phyloP scores from a whole-genome alignment of 2,113 vertebrate genomes.

The Harpagus bidentatus region DNA sequence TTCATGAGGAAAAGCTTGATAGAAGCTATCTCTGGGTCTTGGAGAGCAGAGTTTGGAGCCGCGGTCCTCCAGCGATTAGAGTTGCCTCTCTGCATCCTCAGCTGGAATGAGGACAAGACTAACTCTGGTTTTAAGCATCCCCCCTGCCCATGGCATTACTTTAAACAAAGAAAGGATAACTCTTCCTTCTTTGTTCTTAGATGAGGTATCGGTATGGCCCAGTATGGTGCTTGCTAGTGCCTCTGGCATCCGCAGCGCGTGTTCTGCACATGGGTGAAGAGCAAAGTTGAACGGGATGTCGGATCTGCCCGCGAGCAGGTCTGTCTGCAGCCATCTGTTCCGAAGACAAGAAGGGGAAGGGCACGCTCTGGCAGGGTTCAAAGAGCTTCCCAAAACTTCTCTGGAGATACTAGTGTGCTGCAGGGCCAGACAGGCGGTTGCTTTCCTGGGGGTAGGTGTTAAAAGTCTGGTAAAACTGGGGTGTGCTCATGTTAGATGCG shows the following conservation, averaged over 20 bases:
- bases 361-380: background rate
- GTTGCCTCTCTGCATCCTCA: background rate
- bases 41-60: background rate
- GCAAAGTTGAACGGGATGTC: rapidly evolving
- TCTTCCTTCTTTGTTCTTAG: background rate
- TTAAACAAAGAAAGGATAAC: background rate
- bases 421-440: background rate
- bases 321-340: background rate
- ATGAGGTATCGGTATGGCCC: too few species aligned
- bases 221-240: rapidly evolving
- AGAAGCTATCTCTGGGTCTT: background rate
- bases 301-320: background rate
- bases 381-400: background rate
- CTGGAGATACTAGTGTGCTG: background rate
- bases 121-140: background rate
- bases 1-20: background rate
- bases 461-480: background rate
- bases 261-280: background rate
- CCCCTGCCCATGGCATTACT: background rate
- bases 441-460: background rate
- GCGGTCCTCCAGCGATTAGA: rapidly evolving
- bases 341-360: background rate
- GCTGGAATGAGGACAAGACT: background rate
- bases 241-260: background rate
- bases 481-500: rapidly evolving